Percentiles rank a stretch among this genome's conserved stretches.
These are phyloP conservation scores for Zaprionus tsacasi DNA, from an alignment of 1,140 invertebrate species.

Conservation along the genomic window DNA sequence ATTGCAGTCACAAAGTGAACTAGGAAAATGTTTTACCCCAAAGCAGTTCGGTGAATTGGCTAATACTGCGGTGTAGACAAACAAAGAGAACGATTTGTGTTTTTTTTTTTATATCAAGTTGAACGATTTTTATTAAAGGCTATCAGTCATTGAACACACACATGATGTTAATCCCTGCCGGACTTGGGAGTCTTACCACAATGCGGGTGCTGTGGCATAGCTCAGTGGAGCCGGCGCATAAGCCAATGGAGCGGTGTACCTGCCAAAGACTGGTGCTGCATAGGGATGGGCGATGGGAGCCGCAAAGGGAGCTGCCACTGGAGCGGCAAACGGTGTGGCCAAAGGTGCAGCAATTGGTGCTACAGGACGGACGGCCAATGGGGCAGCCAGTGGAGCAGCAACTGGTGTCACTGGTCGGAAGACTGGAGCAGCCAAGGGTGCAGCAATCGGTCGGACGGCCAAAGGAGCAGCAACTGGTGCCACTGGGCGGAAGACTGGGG, in stretches of 20 bases:
- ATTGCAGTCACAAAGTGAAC: background rate
- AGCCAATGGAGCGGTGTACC: conserved; percentile 59
- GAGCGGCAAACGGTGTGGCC: conserved; percentile 49
- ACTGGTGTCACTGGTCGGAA: conserved; percentile 40
- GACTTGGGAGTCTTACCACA: conserved; percentile 54
- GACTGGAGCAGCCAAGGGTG: conserved; percentile 49
- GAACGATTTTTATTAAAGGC: conserved; percentile 73
- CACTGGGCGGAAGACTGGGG: conserved; percentile 34
- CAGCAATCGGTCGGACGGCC: conserved; percentile 32
- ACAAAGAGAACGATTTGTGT: conserved; percentile 33
- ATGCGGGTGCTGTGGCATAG: conserved; percentile 58
- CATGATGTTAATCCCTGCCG: conserved; percentile 47
- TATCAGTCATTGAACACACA: conserved; percentile 74
- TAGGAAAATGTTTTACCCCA: background rate
- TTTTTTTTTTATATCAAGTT: conserved; percentile 44
- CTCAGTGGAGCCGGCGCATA: conserved; percentile 58
- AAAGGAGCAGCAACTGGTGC: conserved; percentile 51
- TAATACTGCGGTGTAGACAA: conserved; percentile 25
- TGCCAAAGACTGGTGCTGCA: conserved; percentile 50
- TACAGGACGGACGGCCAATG: conserved; percentile 46
- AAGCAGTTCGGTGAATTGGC: background rate
- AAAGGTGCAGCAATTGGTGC: conserved; percentile 49
- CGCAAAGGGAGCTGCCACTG: conserved; percentile 45
- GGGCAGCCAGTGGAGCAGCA: conserved; percentile 40
- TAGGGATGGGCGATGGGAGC: conserved; percentile 49